These are phyloP conservation scores for Sardinella longiceps DNA, from an alignment of 2,797 vertebrate genomes.

Conservation along the genomic window DNA sequence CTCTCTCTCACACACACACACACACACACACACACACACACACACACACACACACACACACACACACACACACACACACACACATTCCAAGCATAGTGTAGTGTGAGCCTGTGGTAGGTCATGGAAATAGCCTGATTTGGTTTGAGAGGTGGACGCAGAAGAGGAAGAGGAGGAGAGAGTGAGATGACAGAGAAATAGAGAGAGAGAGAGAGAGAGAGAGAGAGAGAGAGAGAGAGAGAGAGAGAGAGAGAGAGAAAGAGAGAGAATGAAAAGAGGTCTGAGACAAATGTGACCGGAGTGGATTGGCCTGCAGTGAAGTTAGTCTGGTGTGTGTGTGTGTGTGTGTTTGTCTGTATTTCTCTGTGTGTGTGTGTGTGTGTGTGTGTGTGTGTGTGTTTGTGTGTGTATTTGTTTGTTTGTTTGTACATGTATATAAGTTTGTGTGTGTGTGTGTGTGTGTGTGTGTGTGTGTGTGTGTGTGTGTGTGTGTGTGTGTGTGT, in stretches of 20 bases:
- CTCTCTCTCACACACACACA: not conserved
- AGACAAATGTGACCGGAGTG: not conserved
- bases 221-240: not conserved
- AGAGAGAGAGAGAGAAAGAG: not conserved
- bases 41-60: conserved; percentile 7
- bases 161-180: not conserved
- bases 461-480: not conserved
- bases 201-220: not conserved
- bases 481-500: not conserved
- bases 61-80: conserved; percentile 15
- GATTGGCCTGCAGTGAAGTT: not conserved
- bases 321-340: not conserved
- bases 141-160: not conserved
- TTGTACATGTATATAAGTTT: not conserved
- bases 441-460: not conserved
- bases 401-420: not conserved
- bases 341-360: not conserved
- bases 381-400: not conserved
- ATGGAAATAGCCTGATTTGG: not conserved
- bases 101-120: conserved; percentile 1
- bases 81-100: conserved; percentile 30
- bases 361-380: not conserved
- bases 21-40: conserved; percentile 16
- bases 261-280: not conserved
- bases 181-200: not conserved